phyloP scores from a whole-genome alignment of 2,113 vertebrate species.

The Piprites chloris region DNA sequence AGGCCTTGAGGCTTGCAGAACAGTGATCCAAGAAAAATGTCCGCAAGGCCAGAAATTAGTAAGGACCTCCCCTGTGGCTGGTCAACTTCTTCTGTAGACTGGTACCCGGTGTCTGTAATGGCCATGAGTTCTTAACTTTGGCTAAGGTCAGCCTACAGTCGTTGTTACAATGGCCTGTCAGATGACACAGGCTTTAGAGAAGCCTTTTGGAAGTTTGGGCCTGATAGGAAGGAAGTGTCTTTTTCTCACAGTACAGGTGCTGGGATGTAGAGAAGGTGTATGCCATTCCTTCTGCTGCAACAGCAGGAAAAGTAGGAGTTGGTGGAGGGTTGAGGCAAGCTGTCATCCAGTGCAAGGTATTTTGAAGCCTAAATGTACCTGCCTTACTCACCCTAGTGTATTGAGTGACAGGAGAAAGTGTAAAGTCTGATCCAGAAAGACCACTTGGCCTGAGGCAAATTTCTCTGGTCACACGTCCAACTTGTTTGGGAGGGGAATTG shows the following conservation, averaged over 20 bases:
- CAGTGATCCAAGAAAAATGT: neutral
- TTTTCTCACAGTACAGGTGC: neutral
- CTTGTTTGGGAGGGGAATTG: neutral
- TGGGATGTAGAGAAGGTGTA: neutral
- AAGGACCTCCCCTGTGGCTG: neutral
- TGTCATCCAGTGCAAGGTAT: neutral
- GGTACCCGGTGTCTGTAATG: neutral
- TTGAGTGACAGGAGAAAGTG: neutral
- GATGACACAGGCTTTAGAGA: neutral
- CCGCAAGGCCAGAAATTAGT: neutral
- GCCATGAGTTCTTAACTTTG: neutral
- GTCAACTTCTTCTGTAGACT: neutral
- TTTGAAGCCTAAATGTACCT: neutral
- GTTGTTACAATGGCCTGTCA: neutral
- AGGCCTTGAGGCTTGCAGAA: neutral
- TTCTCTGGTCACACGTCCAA: neutral
- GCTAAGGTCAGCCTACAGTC: neutral
- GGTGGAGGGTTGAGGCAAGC: neutral
- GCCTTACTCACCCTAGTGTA: neutral
- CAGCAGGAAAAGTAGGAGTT: neutral
- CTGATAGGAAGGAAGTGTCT: neutral
- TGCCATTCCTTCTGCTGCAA: neutral
- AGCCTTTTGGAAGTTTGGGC: neutral
- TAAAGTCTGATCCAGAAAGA: neutral
- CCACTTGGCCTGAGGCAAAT: neutral